These are phyloP conservation scores for Drosophila sp. DNA, from an alignment of 1,140 invertebrate species.

Conservation along the genomic window DNA sequence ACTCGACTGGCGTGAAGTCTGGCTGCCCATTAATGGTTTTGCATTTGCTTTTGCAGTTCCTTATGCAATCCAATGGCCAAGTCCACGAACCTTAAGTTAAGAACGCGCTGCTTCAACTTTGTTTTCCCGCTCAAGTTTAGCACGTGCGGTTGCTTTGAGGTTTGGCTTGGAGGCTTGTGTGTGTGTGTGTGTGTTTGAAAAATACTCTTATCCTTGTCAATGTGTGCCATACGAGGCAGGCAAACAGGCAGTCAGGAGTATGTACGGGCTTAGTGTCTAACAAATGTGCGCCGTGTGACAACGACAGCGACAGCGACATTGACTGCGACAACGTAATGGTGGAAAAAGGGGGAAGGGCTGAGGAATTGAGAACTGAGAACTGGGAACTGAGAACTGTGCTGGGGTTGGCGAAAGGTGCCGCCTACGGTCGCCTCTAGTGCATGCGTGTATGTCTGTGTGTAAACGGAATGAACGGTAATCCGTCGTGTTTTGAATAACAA, in stretches of 20 bases:
- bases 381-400: neutral
- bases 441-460: conserved; percentile 42
- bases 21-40: conserved; percentile 32
- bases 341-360: neutral
- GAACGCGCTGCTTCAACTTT: conserved; percentile 52
- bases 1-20: too few relatives aligned
- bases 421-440: conserved; percentile 51
- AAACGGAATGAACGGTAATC: conserved; percentile 82
- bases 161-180: conserved; percentile 47
- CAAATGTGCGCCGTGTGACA: conserved; percentile 80
- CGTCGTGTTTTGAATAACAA: conserved; percentile 83
- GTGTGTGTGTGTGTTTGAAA: conserved; percentile 62
- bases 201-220: conserved; percentile 77
- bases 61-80: conserved; percentile 52
- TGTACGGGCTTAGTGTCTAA: conserved; percentile 78
- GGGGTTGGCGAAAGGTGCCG: conserved; percentile 57
- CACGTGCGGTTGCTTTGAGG: conserved; percentile 78
- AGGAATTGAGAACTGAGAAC: too few relatives aligned
- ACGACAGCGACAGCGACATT: conserved; percentile 48
- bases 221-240: conserved; percentile 26
- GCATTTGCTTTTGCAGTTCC: conserved; percentile 17
- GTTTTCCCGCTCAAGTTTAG: conserved; percentile 68
- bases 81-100: conserved; percentile 23
- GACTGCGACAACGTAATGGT: conserved; percentile 55
- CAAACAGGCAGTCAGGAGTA: conserved; percentile 49